These are phyloP conservation scores for Heliconius himera DNA, from an alignment of 1,140 invertebrate genomes.

Conservation along the genomic window DNA sequence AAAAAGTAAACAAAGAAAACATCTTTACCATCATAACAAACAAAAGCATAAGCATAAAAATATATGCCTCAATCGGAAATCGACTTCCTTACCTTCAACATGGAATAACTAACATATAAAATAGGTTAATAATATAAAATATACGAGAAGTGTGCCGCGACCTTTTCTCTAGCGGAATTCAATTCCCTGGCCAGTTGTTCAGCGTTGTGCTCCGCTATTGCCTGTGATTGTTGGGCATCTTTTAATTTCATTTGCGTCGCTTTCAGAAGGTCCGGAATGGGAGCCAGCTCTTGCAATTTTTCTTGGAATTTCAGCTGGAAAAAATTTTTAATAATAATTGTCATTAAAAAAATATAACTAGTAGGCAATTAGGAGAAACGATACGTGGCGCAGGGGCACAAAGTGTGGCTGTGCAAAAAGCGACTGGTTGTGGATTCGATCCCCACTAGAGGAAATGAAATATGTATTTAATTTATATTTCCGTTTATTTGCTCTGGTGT, in stretches of 20 bases:
- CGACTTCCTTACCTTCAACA: conserved; percentile 3
- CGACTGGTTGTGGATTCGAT: too few species aligned
- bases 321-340: too few species aligned
- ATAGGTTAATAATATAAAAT: neutral
- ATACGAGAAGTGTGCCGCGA: conserved; percentile 41
- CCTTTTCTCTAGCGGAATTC: conserved; percentile 82
- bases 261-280: conserved; percentile 88
- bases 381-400: too few species aligned
- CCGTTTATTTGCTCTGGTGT: too few species aligned
- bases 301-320: conserved; percentile 85
- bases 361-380: too few species aligned
- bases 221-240: conserved; percentile 85
- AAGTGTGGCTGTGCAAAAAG: too few species aligned
- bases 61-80: neutral
- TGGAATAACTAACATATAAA: neutral
- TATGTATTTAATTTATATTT: too few species aligned
- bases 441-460: too few species aligned
- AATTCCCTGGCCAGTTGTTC: conserved; percentile 84
- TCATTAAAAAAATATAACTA: neutral
- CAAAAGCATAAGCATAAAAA: neutral
- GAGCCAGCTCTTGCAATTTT: conserved; percentile 87
- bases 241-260: conserved; percentile 87
- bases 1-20: neutral
- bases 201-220: conserved; percentile 84
- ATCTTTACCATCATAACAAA: neutral